phyloP scores from a whole-genome alignment of 2,113 vertebrate genomes.

The Cryptomyrus ogoouensis region DNA sequence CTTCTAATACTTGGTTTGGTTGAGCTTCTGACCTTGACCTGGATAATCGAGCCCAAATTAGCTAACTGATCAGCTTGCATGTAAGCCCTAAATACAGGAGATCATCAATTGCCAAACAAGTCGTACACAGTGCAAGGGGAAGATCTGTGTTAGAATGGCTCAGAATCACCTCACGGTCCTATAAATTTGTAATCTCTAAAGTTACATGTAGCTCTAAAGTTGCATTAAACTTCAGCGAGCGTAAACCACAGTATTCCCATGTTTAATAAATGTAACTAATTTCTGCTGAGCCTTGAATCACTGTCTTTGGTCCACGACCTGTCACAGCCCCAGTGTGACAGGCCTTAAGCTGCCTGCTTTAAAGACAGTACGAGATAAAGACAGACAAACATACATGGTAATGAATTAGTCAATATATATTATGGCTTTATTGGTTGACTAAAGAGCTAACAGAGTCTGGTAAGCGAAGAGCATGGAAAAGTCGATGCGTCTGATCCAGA shows the following conservation, averaged over 20 bases:
- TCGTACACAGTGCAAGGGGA: neutral
- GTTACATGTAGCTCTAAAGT: neutral
- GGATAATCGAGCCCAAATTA: constrained; percentile 84
- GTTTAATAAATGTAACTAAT: neutral
- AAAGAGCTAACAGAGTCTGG: constrained; percentile 96
- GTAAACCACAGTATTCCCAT: neutral
- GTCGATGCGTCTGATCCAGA: constrained; percentile 89
- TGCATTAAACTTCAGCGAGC: neutral
- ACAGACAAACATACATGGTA: constrained; percentile 97
- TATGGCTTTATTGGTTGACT: constrained; percentile 99
- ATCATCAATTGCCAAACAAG: neutral
- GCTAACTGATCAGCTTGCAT: constrained; percentile 66
- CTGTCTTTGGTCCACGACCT: neutral
- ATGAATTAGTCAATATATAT: constrained; percentile 99
- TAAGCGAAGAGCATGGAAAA: constrained; percentile 74
- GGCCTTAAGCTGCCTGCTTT: constrained; percentile 78
- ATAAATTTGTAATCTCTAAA: neutral
- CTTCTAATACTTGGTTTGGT: neutral
- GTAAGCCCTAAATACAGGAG: constrained; percentile 40
- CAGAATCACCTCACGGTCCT: neutral
- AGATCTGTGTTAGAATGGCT: neutral
- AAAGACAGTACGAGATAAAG: constrained; percentile 90
- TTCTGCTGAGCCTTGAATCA: neutral
- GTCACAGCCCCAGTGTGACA: constrained; percentile 29
- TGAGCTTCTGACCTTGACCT: constrained; percentile 79